phyloP scores from a whole-genome alignment of 2,888 invertebrate species.

The Linnaemya vulpina region DNA sequence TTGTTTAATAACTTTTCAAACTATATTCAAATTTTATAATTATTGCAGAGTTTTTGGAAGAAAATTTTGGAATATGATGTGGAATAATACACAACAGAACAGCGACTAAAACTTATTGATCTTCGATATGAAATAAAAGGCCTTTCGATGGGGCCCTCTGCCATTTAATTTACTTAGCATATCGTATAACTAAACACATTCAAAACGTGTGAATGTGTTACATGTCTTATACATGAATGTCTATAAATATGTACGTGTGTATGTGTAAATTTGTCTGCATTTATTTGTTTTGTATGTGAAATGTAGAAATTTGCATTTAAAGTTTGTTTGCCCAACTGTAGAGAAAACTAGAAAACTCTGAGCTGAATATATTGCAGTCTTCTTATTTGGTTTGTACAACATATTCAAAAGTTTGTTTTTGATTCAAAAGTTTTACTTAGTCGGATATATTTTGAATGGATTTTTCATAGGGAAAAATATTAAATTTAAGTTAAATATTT shows the following conservation, averaged over 20 bases:
- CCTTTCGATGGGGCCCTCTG: background rate
- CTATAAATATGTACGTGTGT: background rate
- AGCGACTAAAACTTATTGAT: too few relatives aligned
- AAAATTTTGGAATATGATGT: too few relatives aligned
- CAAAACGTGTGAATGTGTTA: slow-evolving; percentile 16
- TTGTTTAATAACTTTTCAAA: too few relatives aligned
- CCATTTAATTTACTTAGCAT: background rate
- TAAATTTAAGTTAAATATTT: background rate
- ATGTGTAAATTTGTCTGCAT: slow-evolving; percentile 15
- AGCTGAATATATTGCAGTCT: slow-evolving; percentile 21
- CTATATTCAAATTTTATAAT: too few relatives aligned
- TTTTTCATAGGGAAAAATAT: slow-evolving; percentile 17
- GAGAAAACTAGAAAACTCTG: slow-evolving; percentile 44
- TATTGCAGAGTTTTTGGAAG: too few relatives aligned
- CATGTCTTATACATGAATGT: background rate
- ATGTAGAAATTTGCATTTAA: slow-evolving; percentile 62
- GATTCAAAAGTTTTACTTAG: slow-evolving; percentile 38
- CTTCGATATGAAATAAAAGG: background rate
- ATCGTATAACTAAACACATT: background rate
- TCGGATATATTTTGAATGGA: slow-evolving; percentile 11
- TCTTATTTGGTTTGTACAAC: slow-evolving; percentile 39
- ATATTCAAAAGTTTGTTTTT: slow-evolving; percentile 53
- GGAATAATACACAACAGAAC: too few relatives aligned
- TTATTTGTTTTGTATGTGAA: slow-evolving; percentile 55
- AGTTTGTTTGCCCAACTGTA: slow-evolving; percentile 61